Conservation (phyloP, 2,113 vertebrate species). For the Columba livia region DNA sequence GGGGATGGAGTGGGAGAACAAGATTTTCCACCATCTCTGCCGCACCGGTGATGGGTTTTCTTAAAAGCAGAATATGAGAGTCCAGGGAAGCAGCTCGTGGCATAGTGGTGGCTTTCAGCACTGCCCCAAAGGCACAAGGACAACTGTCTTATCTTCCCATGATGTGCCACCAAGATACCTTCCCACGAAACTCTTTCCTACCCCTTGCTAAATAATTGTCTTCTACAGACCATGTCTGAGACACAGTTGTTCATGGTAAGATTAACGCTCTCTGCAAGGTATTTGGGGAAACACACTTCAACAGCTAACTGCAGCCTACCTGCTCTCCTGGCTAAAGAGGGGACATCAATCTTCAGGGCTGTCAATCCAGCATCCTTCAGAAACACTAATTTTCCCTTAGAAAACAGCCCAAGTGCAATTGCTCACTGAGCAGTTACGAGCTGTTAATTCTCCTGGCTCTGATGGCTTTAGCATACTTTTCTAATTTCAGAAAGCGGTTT, state of each 20-base stretch:
- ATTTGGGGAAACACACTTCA: not conserved
- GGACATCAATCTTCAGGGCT: not conserved
- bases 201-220: not conserved
- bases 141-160: not conserved
- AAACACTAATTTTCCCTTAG: not conserved
- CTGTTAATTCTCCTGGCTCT: not conserved
- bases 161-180: not conserved
- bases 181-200: not conserved
- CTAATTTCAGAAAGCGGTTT: not conserved
- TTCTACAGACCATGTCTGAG: not conserved
- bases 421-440: not conserved
- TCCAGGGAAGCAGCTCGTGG: not conserved
- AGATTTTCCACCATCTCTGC: not conserved
- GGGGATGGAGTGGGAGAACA: not conserved
- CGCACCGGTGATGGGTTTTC: not conserved
- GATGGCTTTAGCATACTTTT: not conserved
- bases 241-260: accelerated
- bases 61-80: not conserved
- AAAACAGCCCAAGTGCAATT: not conserved
- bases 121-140: not conserved
- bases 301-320: not conserved
- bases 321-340: not conserved
- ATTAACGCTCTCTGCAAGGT: not conserved
- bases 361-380: not conserved
- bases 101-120: not conserved